Evolutionary conservation across 2,888 invertebrate species (phyloP).

Genomic region (Leptinotarsa rubiginosa): DNA sequence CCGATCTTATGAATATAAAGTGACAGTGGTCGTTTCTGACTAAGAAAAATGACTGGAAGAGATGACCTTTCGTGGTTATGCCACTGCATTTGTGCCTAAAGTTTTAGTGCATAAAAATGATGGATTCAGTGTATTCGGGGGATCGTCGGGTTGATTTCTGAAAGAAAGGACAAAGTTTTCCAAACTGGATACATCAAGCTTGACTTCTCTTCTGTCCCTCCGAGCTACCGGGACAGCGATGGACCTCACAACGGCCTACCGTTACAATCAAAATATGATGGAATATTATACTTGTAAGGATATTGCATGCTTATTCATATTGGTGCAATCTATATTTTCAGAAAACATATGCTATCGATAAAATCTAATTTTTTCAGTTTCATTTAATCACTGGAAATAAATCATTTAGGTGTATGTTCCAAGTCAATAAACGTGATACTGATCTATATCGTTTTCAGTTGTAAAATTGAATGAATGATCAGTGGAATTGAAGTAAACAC

Average conservation of each 20-base stretch:
- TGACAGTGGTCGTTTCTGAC: background rate
- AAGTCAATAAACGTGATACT: too few species aligned
- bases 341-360: too few species aligned
- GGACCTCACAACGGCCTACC: constrained; percentile 93
- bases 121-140: background rate
- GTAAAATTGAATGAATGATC: too few species aligned
- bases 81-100: constrained; percentile 1
- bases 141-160: constrained; percentile 26
- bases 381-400: too few species aligned
- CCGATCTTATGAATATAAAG: background rate
- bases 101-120: background rate
- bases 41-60: background rate
- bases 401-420: too few species aligned
- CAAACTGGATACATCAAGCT: constrained; percentile 78
- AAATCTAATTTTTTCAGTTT: too few species aligned
- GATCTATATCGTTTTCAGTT: too few species aligned
- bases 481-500: background rate
- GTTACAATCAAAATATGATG: constrained; percentile 98
- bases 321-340: constrained; percentile 1
- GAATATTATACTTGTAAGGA: constrained; percentile 97
- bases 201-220: constrained; percentile 75
- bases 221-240: constrained; percentile 79
- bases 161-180: constrained; percentile 27
- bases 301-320: constrained; percentile 15
- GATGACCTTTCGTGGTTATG: background rate